Evolutionary conservation across 35 echinoderm and acorn worm species (phyloP), one percentile per base, ranked within the genome.

Genomic region (Hemicentrotus pulcherrimus): DNA sequence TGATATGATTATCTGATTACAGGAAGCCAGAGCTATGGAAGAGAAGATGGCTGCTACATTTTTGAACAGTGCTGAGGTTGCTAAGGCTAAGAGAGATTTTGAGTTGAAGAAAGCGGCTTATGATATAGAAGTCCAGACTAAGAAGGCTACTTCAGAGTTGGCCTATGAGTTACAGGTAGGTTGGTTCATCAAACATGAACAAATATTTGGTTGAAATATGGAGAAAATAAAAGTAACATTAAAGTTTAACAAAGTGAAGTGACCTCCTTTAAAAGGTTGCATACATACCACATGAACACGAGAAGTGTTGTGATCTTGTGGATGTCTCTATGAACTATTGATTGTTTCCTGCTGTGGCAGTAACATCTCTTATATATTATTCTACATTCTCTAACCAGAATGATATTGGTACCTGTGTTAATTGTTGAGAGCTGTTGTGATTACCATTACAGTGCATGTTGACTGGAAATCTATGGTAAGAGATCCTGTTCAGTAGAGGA

Each of bases 121-220:
- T 32, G 97, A 97, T 52, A 93, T 95, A 91, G 97, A 97, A 85
- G 97, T 97, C 6, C 97, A 97, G 58, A 95, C 95, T 47, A 96
- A 96, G 97, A 97, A 97, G 86, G 97, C 97, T 41, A 96, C 96
- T 32, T 97, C 97, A 47, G 97, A 97, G 31, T 58, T 97, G 88
- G 97, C 97, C 22, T 97, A 97, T 95, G 97, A 97, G 31, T 61
- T 97, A 86, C 97, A 97, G 97, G 97, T 97, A 95, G 94, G 97
- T 94, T 95, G 50, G 10, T 14, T 15, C 10, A 11, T 55, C 50
- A 55, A 15, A 55, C 15, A 55, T 55, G 7, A 55, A 15, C 10
- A 55, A 55, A 55, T 55, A 55, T 55, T 55, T 10, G 6, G 10
- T 55, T 55, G 9, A 55, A 55, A 55, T 55, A 10, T 9, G 15